A percentile compares a stretch with the other conserved stretches of the same genome.
Conservation (phyloP, 30 jellyfish, hydroid and myxozoan species). For the Aurelia coerulea region DNA sequence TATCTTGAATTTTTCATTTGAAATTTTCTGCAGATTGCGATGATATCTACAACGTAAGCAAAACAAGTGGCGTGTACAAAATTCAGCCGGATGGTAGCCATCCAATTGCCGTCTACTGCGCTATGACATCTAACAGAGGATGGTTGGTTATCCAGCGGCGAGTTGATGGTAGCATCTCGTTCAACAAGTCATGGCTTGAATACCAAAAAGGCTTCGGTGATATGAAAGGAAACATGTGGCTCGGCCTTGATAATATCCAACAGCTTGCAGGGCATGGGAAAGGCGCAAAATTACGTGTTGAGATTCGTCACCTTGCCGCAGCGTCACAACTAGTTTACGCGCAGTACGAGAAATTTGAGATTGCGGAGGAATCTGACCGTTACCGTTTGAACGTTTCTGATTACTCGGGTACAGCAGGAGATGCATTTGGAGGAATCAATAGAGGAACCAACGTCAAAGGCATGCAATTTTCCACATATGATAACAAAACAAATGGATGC, state of each 20-base stretch:
- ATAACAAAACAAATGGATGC: no score
- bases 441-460: no score
- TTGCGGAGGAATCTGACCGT: neutral
- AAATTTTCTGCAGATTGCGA: neutral
- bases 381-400: constrained; percentile 10
- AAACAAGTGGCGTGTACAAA: no score
- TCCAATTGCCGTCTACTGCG: no score
- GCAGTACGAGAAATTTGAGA: neutral
- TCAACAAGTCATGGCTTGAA: neutral
- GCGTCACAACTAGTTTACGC: neutral
- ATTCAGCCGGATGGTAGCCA: no score
- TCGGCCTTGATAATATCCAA: constrained; percentile 1
- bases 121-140: no score
- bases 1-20: no score
- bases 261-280: constrained; percentile 8
- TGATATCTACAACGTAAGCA: neutral
- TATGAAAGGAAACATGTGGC: constrained; percentile 7
- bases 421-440: neutral
- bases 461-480: no score
- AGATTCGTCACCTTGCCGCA: neutral
- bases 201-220: constrained; percentile 13
- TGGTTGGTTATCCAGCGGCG: no score
- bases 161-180: neutral
- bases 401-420: constrained; percentile 13
- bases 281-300: constrained; percentile 4